A percentile compares a stretch with the other conserved stretches of the same genome.
phyloP scores from a whole-genome alignment of 2,113 vertebrate species.

The Phrynosoma platyrhinos region DNA sequence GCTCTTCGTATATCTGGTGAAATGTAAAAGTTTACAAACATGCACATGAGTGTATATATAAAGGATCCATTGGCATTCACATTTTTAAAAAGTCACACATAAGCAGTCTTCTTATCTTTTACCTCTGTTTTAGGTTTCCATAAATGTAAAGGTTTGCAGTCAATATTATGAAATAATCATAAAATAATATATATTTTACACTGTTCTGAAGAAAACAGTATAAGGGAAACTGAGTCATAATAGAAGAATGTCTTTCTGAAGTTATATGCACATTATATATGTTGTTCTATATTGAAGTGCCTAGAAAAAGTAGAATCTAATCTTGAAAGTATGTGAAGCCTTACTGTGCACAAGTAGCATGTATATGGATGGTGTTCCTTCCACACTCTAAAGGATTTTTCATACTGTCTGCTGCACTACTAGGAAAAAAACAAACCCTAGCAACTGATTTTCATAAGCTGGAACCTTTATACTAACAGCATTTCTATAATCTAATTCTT shows the following conservation, averaged over 20 bases:
- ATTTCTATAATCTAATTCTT: not conserved
- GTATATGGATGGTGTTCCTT: not conserved
- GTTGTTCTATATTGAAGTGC: not conserved
- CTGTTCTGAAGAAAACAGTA: not conserved
- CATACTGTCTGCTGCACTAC: no score
- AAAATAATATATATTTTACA: not conserved
- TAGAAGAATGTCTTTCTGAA: not conserved
- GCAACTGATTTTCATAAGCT: not conserved
- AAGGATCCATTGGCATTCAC: not conserved
- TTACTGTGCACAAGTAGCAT: not conserved
- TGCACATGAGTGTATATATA: not conserved
- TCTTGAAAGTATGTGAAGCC: not conserved
- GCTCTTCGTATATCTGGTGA: not conserved
- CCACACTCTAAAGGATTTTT: not conserved
- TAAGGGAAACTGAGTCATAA: not conserved
- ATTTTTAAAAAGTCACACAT: not conserved
- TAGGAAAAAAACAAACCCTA: not conserved
- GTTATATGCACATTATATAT: not conserved
- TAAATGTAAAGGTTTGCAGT: no score
- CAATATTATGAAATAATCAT: not conserved
- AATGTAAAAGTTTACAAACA: not conserved
- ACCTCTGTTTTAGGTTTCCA: not conserved
- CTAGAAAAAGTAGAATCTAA: not conserved
- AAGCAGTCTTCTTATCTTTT: not conserved
- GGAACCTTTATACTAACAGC: not conserved